Evolutionary conservation across 1,140 invertebrate species (phyloP), one percentile per base, ranked within the genome.

Genomic region (Nebria ingens): DNA sequence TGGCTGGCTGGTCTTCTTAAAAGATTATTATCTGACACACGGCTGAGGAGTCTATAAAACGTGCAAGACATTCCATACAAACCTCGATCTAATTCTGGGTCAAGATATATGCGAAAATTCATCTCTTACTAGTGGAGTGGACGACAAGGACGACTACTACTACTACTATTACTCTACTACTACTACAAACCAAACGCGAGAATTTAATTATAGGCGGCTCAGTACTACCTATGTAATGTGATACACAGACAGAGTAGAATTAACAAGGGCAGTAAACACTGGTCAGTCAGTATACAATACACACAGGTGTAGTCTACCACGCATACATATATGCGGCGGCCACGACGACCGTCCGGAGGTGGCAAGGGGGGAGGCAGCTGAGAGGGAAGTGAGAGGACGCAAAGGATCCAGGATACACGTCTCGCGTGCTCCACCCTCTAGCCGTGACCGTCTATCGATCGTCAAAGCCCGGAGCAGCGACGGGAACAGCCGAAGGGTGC

Each of bases 161-260:
- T n/a, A n/a, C n/a, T n/a, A n/a, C n/a, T n/a, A n/a, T n/a, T n/a
- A n/a, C n/a, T n/a, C n/a, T n/a, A n/a, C n/a, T n/a, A n/a, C n/a
- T n/a, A n/a, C n/a, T n/a, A n/a, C n/a, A n/a, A n/a, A n/a, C n/a
- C n/a, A n/a, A n/a, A n/a, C n/a, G n/a, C 15, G 40, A 17, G 40
- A 45, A 45, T 45, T 45, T 45, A 45, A 45, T 45, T 45, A 45
- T 11, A 17, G 40, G n/a, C 4, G 25, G 25, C 25, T 45, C 9
- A 17, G 40, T 45, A 34, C 9, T 45, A 45, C 40, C 40, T 45
- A 17, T 45, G 40, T 45, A 45, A 45, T 45, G 40, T 17, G 40
- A 45, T 17, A 45, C 40, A 45, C 40, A 17, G 40, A 11, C 15
- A 17, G 40, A 4, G 40, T 45, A 45, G 15, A 45, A 45, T 45